Evolutionary conservation across 2,797 vertebrate genomes (phyloP).

Genomic region (Anomalospiza imberbis): DNA sequence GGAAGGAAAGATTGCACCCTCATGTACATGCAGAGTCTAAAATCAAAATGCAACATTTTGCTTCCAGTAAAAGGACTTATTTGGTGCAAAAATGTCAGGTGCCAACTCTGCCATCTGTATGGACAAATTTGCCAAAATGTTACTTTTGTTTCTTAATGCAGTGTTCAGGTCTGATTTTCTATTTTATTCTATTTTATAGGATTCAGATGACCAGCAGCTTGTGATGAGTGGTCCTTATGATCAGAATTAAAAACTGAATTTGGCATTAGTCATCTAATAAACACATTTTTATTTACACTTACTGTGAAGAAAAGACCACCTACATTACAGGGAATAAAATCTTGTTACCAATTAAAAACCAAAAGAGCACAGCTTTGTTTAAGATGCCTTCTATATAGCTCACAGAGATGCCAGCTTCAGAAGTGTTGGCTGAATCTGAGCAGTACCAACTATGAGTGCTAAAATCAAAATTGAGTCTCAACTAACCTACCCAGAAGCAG

Average conservation of each 20-base stretch:
- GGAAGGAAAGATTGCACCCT: not conserved
- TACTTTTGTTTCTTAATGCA: not conserved
- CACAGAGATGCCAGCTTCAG: not conserved
- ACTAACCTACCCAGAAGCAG: not conserved
- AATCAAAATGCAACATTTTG: not conserved
- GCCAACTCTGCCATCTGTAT: not conserved
- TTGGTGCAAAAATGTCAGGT: not conserved
- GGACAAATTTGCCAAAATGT: not conserved
- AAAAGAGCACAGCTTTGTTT: not conserved
- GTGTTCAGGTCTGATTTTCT: not conserved
- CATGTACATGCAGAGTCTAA: not conserved
- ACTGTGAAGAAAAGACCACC: not conserved
- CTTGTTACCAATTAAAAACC: not conserved
- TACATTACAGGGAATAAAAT: not conserved
- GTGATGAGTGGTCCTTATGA: conserved; percentile 69
- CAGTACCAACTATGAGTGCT: not conserved
- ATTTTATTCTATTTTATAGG: conserved; percentile 63
- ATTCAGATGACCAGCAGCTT: conserved; percentile 74
- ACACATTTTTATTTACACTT: not conserved
- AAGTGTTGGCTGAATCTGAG: not conserved
- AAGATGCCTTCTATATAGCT: not conserved
- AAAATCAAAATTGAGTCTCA: not conserved
- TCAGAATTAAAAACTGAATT: conserved; percentile 67
- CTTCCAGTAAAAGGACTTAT: not conserved
- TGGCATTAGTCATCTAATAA: not conserved